Evolutionary conservation across 2,888 invertebrate genomes (phyloP), one percentile per base, ranked within the genome.

Genomic region (Atrina japonica): DNA sequence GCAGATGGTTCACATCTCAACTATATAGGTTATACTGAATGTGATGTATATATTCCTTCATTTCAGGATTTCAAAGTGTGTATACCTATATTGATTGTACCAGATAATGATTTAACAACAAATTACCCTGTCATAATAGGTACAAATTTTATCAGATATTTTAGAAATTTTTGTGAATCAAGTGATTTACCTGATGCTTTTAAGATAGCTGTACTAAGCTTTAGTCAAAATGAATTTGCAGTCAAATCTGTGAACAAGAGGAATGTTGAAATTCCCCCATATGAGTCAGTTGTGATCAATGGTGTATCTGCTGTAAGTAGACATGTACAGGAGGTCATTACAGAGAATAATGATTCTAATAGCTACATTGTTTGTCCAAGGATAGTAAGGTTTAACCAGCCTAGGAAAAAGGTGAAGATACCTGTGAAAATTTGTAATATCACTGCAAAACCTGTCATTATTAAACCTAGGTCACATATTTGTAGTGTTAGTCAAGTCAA

Each of bases 401-500:
- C 5, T 6, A 25, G 59, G 16, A 25, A 16, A 21, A 35, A 21
- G 23, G 35, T 21, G 3, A 66, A 47, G 49, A 40, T 70, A 3
- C 53, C 40, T 18, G 61, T 66, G 18, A 50, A 47, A 29, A 47
- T 70, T 30, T 70, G 70, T 35, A 66, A 70, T 45, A 59, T 67
- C 27, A 53, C 72, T 23, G 64, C 64, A 3, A 67, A 67, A 47
- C 25, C 61, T 58, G n/a, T 72, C 1, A 35, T 49, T 41, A 50
- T 67, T 21, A 66, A 35, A 35, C 67, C 67, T 14, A 30, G 58
- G 21, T 55, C 61, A 3, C 27, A 53, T 11, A n/a, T 61, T 18
- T 43, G 52, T 60, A n/a, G 18, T 21, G n/a, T 67, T n/a, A 49
- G 43, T 25, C 56, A 67, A 25, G 68, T 61, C 5, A 53, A 68